A percentile compares a stretch with the other conserved stretches of the same genome.
Evolutionary conservation across 2,113 vertebrate species (phyloP).

Genomic region (Recurvirostra avosetta): DNA sequence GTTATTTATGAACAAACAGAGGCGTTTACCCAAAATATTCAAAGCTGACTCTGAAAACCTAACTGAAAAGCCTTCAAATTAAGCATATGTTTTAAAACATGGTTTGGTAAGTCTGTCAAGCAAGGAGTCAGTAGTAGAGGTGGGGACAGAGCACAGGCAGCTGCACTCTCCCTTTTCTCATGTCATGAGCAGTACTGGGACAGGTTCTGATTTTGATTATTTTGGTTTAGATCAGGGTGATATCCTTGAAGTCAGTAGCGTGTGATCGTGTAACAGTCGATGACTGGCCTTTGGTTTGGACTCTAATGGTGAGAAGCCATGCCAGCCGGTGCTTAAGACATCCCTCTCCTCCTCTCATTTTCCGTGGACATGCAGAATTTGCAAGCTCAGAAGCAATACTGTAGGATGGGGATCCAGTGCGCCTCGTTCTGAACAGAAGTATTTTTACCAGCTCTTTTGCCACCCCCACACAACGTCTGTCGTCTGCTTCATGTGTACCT

Average conservation of each 20-base stretch:
- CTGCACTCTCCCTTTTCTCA: background rate
- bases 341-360: background rate
- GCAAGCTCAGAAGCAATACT: background rate
- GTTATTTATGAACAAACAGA: background rate
- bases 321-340: background rate
- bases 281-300: background rate
- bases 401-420: background rate
- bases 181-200: background rate
- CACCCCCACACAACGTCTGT: background rate
- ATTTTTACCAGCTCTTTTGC: background rate
- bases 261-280: rapidly evolving
- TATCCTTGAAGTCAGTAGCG: background rate
- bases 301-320: background rate
- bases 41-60: background rate
- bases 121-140: background rate
- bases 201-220: background rate
- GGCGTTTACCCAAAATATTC: background rate
- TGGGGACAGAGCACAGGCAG: background rate
- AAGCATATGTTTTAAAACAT: background rate
- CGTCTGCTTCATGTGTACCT: background rate
- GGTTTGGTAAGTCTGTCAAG: background rate
- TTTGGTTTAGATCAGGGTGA: background rate
- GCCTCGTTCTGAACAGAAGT: background rate
- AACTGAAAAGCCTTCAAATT: background rate
- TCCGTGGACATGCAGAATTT: background rate